Evolutionary conservation across 2,113 vertebrate genomes (phyloP).

Genomic region (Chloropsis cyanopogon): DNA sequence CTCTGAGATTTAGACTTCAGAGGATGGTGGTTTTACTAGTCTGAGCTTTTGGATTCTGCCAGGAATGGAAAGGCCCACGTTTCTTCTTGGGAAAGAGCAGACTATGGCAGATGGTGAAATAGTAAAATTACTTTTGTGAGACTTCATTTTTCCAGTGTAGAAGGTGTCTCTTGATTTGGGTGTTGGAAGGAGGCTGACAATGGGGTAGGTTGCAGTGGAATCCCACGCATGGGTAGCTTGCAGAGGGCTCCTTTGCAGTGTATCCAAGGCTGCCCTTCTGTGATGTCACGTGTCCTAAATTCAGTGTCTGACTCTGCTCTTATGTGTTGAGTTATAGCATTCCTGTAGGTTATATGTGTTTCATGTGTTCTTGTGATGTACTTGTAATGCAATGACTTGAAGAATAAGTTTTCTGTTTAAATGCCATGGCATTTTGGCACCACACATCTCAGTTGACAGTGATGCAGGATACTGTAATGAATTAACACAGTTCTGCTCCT

Average conservation of each 20-base stretch:
- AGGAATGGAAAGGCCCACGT: not conserved
- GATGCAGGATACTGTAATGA: not conserved
- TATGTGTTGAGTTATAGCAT: not conserved
- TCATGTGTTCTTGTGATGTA: not conserved
- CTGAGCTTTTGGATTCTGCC: not conserved
- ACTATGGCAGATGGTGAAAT: not conserved
- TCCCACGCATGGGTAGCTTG: not conserved
- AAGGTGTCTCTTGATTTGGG: not conserved
- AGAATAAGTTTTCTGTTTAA: not conserved
- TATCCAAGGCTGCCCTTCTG: not conserved
- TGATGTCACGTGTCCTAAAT: not conserved
- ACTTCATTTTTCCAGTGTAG: not conserved
- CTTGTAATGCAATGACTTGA: not conserved
- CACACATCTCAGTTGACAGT: not conserved
- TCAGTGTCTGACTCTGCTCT: accelerated
- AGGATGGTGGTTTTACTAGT: not conserved
- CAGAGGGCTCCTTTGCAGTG: not conserved
- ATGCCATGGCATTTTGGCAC: not conserved
- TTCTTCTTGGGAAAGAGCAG: not conserved
- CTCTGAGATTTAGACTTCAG: not conserved
- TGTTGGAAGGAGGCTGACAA: not conserved
- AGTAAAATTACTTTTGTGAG: not conserved
- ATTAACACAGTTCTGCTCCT: not conserved
- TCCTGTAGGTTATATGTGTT: not conserved
- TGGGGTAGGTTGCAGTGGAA: not conserved